Percentiles rank a stretch among this genome's conserved stretches.
phyloP scores from a whole-genome alignment of 2,113 vertebrate genomes.

The Balaeniceps rex region DNA sequence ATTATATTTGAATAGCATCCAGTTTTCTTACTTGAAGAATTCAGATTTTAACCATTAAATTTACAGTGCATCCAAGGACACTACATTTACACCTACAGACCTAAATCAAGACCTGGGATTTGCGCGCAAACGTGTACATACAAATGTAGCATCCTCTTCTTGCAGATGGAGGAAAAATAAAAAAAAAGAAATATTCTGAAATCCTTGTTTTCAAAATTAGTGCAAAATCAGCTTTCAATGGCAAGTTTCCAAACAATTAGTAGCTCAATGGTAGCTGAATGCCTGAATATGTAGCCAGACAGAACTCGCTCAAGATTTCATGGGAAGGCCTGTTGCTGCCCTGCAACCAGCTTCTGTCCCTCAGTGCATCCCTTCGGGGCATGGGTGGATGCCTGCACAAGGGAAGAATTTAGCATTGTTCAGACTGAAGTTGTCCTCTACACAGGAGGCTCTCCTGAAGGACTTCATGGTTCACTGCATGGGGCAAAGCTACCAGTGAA shows the following conservation, averaged over 20 bases:
- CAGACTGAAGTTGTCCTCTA: fast-evolving
- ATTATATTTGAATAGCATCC: background rate
- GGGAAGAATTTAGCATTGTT: background rate
- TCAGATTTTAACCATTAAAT: background rate
- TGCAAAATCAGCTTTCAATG: background rate
- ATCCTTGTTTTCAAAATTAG: background rate
- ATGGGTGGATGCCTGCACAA: background rate
- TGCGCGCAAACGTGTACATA: background rate
- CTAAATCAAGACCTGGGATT: background rate
- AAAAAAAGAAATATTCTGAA: background rate
- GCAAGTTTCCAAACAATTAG: background rate
- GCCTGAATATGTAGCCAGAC: background rate
- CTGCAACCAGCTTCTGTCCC: background rate
- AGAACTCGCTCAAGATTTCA: background rate
- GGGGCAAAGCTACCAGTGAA: background rate
- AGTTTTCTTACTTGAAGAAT: background rate
- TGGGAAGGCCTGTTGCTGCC: background rate
- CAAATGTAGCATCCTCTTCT: background rate
- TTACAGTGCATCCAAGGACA: background rate
- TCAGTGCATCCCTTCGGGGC: background rate
- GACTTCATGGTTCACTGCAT: background rate
- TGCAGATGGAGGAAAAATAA: fast-evolving
- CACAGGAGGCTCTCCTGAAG: background rate
- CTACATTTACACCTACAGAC: background rate
- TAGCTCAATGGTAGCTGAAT: background rate